Evolutionary conservation across 2,113 vertebrate species (phyloP).

Genomic region (Heliornis fulica): DNA sequence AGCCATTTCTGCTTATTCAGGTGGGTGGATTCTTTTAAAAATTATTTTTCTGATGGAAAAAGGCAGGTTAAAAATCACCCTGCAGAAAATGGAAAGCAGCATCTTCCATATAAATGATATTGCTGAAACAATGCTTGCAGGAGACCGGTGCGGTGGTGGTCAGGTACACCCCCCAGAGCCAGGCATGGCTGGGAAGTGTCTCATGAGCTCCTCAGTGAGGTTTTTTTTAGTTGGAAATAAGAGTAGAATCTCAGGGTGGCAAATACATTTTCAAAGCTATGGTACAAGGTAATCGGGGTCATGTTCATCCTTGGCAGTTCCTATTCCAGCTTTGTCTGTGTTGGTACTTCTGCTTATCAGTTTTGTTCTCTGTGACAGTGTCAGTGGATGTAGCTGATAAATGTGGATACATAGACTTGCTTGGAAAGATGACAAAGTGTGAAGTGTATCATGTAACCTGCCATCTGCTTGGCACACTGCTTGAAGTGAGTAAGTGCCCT

Average conservation of each 20-base stretch:
- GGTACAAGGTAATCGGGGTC: not conserved
- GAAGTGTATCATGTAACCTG: fast-evolving
- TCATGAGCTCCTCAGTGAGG: not conserved
- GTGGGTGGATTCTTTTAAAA: not conserved
- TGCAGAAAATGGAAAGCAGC: not conserved
- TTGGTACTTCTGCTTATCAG: not conserved
- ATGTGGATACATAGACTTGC: not conserved
- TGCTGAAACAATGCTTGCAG: not conserved
- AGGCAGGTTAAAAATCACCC: not conserved
- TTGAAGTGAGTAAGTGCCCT: not conserved
- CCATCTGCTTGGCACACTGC: not conserved
- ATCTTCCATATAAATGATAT: not conserved
- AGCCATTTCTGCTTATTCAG: not conserved
- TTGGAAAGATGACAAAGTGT: not conserved
- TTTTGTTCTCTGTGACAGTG: not conserved
- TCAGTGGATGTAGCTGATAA: not conserved
- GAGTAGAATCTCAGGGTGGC: not conserved
- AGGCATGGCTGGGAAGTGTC: not conserved
- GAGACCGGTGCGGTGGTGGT: not conserved
- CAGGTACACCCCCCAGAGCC: not conserved
- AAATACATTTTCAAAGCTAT: not conserved
- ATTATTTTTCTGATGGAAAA: not conserved
- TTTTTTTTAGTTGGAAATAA: not conserved
- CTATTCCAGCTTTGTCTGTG: not conserved
- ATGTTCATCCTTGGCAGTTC: not conserved